Conservation (phyloP, 2,113 vertebrate species). For the Axis porcinus region DNA sequence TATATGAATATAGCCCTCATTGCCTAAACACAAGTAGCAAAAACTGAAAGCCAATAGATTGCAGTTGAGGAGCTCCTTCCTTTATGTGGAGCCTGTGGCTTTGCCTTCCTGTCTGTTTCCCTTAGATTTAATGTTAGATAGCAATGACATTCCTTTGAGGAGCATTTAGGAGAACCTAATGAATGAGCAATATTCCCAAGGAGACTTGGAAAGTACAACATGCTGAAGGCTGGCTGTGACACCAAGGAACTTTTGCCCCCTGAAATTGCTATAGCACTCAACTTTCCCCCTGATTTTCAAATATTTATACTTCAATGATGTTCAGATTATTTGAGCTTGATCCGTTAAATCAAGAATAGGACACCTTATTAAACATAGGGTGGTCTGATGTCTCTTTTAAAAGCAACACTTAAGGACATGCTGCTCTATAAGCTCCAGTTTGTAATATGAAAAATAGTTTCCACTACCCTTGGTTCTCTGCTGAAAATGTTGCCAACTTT, state of each 20-base stretch:
- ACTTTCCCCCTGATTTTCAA: not conserved
- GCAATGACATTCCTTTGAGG: not conserved
- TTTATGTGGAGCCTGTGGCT: not conserved
- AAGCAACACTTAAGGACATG: not conserved
- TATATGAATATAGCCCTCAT: not conserved
- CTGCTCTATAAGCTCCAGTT: not conserved
- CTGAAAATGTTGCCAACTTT: not conserved
- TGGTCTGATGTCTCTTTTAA: not conserved
- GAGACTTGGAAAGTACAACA: not conserved
- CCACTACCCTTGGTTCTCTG: not conserved
- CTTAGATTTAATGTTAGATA: not conserved
- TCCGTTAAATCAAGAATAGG: not conserved
- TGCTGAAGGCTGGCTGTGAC: not conserved
- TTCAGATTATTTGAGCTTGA: not conserved
- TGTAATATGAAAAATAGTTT: not conserved
- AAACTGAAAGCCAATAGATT: not conserved
- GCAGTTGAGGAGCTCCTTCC: not conserved
- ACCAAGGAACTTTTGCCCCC: not conserved
- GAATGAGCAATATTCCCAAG: not conserved
- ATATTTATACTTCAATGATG: not conserved
- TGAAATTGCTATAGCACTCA: not conserved
- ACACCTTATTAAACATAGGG: not conserved
- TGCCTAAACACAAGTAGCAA: not conserved
- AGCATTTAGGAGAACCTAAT: not conserved
- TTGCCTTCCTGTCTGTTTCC: not conserved